Conservation (phyloP, 2,888 invertebrate genomes). For the Cylloceria caligata region DNA sequence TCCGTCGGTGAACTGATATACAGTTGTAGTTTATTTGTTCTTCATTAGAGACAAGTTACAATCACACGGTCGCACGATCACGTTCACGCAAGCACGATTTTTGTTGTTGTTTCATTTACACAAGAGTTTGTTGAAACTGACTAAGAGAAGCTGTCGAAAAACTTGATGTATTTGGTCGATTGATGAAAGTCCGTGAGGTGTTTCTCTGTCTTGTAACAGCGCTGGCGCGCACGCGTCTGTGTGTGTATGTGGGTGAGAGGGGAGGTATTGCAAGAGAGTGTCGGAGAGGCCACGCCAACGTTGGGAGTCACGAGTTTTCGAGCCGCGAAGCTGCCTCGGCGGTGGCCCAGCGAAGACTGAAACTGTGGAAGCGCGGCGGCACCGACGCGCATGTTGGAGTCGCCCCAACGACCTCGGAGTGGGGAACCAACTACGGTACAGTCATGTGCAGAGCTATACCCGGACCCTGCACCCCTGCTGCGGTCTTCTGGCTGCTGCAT, state of each 20-base stretch:
- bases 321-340: constrained; percentile 79
- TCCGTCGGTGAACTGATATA: neutral
- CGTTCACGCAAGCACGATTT: constrained; percentile 15
- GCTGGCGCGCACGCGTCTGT: constrained; percentile 16
- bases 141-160: constrained; percentile 22
- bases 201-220: constrained; percentile 31
- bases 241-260: constrained; percentile 28
- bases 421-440: constrained; percentile 54
- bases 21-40: neutral
- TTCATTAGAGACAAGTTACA: neutral
- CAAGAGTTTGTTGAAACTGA: constrained; percentile 36
- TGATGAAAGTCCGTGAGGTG: constrained; percentile 43
- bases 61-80: constrained; percentile 9
- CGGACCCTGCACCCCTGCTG: constrained; percentile 37
- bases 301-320: constrained; percentile 67
- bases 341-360: constrained; percentile 83
- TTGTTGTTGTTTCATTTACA: constrained; percentile 24
- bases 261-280: constrained; percentile 63
- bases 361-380: constrained; percentile 73
- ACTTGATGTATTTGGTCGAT: constrained; percentile 25
- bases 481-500: constrained; percentile 24
- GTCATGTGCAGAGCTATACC: constrained; percentile 54
- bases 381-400: constrained; percentile 70
- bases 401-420: constrained; percentile 63
- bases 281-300: constrained; percentile 66